Base-by-base conservation (phyloP, 2,888 invertebrate species). In the Agrilus biguttatus region DNA sequence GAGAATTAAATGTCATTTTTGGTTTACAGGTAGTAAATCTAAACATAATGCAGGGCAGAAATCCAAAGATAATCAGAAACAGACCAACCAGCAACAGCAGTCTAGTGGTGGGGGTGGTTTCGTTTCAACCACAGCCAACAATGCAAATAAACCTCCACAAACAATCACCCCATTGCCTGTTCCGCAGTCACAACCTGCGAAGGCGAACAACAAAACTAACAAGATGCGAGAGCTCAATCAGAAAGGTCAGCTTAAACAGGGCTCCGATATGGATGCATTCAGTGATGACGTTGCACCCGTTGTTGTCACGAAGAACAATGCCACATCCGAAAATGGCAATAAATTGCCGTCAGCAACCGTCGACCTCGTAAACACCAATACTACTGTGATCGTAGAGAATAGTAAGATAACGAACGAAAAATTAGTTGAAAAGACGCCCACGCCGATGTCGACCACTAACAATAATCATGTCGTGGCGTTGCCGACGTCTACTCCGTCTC, bases 181-280 rank as follows among this genome's bases (percentile, higher is more conserved):
- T 37, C 65, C 66, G 4, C 57, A 53, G 40, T 58, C 60, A 14
- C 67, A 67, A 49, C 66, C 68, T 48, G 65, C 69, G 34, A 73
- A 73, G 51, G 60, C 68, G 13, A 71, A 68, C 49, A 71, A 62
- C 48, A 71, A 68, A 48, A 62, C 62, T 14, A 68, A 68, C 49
- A 73, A 74, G 57, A 66, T 66, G 51, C 68, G 66, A 46, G 74
- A 74, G 47, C 54, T 73, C 19, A 75, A 74, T 54, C 65, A 69
- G 44, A 73, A 71, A 53, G 74, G 74, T 47, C 71, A 72, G 36
- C 74, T 69, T 50, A 75, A 75, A 56, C 75, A 75, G 55, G 74
- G 74, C 48, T 72, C 73, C 21, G 75, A 75, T 46, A 74, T 75
- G 75, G 75, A 75, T 55, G 73, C 73, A 37, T 73, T 74, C 54